Conservation (phyloP, 2,113 vertebrate genomes). For the Thryonomys swinderianus region DNA sequence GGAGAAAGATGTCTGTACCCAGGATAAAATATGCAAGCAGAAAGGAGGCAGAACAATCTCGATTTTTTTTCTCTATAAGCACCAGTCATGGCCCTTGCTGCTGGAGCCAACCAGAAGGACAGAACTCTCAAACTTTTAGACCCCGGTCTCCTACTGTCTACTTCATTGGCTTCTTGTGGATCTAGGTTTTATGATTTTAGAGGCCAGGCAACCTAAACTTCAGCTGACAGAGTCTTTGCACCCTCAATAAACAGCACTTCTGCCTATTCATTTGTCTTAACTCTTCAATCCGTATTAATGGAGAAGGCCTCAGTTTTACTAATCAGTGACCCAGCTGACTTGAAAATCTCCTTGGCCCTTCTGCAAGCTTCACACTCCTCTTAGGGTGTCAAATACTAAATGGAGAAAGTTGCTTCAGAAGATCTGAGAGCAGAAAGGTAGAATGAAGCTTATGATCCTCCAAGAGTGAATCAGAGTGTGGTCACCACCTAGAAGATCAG, state of each 20-base stretch:
- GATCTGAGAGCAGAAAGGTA: not conserved
- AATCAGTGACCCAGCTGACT: not conserved
- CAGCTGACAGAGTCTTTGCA: not conserved
- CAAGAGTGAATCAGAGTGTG: not conserved
- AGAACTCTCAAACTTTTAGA: not conserved
- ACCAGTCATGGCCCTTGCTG: not conserved
- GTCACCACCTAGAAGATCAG: not conserved
- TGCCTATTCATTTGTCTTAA: not conserved
- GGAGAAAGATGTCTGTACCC: not conserved
- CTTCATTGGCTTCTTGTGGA: not conserved
- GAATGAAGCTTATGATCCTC: not conserved
- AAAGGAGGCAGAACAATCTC: not conserved
- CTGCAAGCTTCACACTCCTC: not conserved
- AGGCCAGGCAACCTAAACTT: not conserved
- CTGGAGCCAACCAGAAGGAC: not conserved
- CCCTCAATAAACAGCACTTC: not conserved
- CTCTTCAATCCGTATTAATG: not conserved
- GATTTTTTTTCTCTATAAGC: not conserved
- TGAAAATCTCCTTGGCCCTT: conserved; percentile 9
- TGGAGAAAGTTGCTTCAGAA: not conserved
- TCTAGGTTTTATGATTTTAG: not conserved
- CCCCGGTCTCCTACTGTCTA: not conserved
- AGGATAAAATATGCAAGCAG: not conserved
- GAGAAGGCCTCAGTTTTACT: not conserved
- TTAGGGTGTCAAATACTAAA: not conserved